Evolutionary conservation across 1,140 invertebrate species (phyloP), one percentile per base, ranked within the genome.

Genomic region (Bombus pyrosoma): DNA sequence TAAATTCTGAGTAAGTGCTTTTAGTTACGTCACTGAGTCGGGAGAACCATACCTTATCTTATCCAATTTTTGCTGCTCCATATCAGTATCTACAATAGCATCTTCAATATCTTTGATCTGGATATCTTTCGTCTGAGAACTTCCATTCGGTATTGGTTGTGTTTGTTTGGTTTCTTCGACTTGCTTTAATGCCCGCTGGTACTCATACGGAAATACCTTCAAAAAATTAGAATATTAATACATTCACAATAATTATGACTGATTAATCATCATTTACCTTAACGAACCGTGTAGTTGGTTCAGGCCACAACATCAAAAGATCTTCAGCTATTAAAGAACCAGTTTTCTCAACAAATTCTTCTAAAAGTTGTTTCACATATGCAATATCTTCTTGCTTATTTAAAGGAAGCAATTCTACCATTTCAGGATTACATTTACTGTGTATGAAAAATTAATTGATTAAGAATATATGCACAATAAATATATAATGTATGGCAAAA

Each of bases 121-220:
- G 2, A 95, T 95, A 85, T 96, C 95, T 9, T 88, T 87, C 37
- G 90, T 80, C 18, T 93, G 90, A 2, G 87, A 76, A 78, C 94
- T 93, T 62, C 93, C 94, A 81, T 95, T 94, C 0, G 91, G 66
- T 66, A 94, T 93, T 89, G n/a, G 88, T 94, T 43, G 47, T 93
- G 83, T n/a, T 85, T 82, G 84, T 88, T 94, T 93, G 88, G 97
- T 96, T 80, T 97, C 95, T 62, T 96, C 96, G 90, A 98, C 91
- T 92, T 98, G 97, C 89, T 97, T 96, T 9, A 99, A 94, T 12
- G 97, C 99, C 88, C 98, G 96, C 92, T 99, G 98, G 95, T 99
- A 99, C 92, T 99, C 99, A 91, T 98, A 98, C 0, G 99, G 99
- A 96, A 99, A 99, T 78, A 99, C 97, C 94, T 95, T 22, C 4